Evolutionary conservation across 2,113 vertebrate species (phyloP).

Genomic region (Cryptoleucopteryx plumbea): DNA sequence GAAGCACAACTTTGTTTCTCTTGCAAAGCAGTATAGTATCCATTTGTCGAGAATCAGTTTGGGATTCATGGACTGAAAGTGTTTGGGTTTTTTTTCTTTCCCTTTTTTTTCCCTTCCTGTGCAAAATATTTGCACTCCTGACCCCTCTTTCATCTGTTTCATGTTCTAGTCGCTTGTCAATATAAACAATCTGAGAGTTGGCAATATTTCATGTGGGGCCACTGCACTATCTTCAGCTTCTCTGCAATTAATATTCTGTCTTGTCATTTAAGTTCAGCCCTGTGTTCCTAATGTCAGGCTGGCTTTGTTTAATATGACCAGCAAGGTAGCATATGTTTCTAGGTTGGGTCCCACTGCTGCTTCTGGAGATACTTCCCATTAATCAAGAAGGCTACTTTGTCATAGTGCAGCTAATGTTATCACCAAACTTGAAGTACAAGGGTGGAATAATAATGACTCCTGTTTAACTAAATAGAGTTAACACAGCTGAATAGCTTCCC

Average conservation of each 20-base stretch:
- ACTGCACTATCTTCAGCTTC: neutral
- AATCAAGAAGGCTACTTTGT: slow-evolving; percentile 38
- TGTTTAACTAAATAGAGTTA: neutral
- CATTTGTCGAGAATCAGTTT: neutral
- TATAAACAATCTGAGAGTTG: neutral
- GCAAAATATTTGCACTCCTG: neutral
- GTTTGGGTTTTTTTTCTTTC: neutral
- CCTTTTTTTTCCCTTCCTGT: neutral
- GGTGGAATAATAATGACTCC: slow-evolving; percentile 34
- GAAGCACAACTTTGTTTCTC: neutral
- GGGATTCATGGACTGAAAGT: neutral
- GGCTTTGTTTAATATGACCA: slow-evolving; percentile 19
- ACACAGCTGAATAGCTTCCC: slow-evolving; percentile 16
- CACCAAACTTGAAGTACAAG: slow-evolving; percentile 26
- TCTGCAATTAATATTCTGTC: slow-evolving; percentile 6
- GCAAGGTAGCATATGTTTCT: neutral
- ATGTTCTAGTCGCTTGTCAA: neutral
- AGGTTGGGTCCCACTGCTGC: neutral
- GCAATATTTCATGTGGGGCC: neutral
- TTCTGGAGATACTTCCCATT: slow-evolving; percentile 22
- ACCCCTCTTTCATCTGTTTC: neutral
- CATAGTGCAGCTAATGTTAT: slow-evolving; percentile 20
- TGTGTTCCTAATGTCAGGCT: neutral
- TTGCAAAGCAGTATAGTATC: neutral
- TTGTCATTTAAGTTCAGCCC: neutral